These are phyloP conservation scores for Hemitrygon akajei DNA, from an alignment of 2,797 vertebrate species.

Conservation along the genomic window DNA sequence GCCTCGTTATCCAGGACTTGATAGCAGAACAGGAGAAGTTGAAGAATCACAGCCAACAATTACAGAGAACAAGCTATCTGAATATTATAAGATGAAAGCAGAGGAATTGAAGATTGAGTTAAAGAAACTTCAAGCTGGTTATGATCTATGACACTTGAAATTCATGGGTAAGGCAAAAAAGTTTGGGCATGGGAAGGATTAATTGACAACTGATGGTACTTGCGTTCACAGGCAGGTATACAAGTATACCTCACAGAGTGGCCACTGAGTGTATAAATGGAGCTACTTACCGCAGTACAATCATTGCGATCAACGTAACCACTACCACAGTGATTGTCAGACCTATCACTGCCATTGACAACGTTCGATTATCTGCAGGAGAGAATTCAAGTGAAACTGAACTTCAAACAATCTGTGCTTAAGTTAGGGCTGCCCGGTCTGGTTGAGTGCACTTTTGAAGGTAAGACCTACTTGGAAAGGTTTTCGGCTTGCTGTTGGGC, in stretches of 20 bases:
- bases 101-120: background rate
- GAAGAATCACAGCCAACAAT: background rate
- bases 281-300: slow-evolving; percentile 76
- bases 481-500: slow-evolving; percentile 59
- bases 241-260: no score
- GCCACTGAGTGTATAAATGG: no score
- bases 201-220: background rate
- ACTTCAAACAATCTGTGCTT: background rate
- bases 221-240: no score
- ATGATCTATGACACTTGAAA: background rate
- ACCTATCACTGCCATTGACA: slow-evolving; percentile 72
- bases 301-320: slow-evolving; percentile 72
- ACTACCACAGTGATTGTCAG: slow-evolving; percentile 70
- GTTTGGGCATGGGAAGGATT: no score
- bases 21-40: background rate
- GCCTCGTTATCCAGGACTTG: background rate
- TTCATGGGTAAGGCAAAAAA: slow-evolving; percentile 19
- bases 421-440: background rate
- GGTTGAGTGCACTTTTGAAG: background rate
- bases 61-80: slow-evolving; percentile 1
- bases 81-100: slow-evolving; percentile 3
- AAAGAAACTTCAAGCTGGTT: background rate
- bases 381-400: slow-evolving; percentile 28
- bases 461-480: background rate
- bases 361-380: slow-evolving; percentile 51